Evolutionary conservation across 2,888 invertebrate genomes (phyloP).

Genomic region (Tenthredo scrophulariae): DNA sequence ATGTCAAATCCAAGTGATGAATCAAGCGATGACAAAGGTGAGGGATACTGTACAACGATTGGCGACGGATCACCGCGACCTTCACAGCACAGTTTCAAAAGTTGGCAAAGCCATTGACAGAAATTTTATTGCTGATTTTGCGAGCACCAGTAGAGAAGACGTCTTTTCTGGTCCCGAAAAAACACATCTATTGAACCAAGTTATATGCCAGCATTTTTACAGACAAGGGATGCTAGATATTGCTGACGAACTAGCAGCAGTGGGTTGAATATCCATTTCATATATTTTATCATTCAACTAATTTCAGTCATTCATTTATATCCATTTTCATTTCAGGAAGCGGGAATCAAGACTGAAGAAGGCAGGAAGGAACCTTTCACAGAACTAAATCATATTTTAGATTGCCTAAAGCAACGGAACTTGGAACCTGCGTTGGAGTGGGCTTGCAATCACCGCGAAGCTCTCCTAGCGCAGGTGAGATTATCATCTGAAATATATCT

Average conservation of each 20-base stretch:
- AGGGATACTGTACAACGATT: constrained; percentile 91
- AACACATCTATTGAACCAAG: constrained; percentile 88
- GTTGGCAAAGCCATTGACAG: constrained; percentile 98
- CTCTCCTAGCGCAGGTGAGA: constrained; percentile 83
- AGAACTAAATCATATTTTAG: constrained; percentile 93
- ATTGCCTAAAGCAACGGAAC: constrained; percentile 89
- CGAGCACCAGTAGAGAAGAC: constrained; percentile 91
- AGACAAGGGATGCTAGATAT: constrained; percentile 96
- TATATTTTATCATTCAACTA: background rate
- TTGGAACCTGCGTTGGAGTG: constrained; percentile 93
- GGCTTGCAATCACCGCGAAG: constrained; percentile 88
- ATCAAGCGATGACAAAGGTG: constrained; percentile 87
- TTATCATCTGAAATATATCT: background rate
- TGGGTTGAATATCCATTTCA: constrained; percentile 66
- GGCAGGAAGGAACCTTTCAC: constrained; percentile 88
- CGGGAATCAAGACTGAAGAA: constrained; percentile 83
- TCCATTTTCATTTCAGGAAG: constrained; percentile 81
- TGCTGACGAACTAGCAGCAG: constrained; percentile 88
- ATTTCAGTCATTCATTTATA: constrained; percentile 33
- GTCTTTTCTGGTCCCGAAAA: constrained; percentile 87
- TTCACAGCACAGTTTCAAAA: constrained; percentile 92
- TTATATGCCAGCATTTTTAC: constrained; percentile 97
- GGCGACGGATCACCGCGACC: constrained; percentile 90
- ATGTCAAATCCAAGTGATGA: constrained; percentile 86
- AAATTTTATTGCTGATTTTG: constrained; percentile 95